Evolutionary conservation across 2,888 invertebrate species (phyloP), one percentile per base, ranked within the genome.

Genomic region (Aporophyla nigra): DNA sequence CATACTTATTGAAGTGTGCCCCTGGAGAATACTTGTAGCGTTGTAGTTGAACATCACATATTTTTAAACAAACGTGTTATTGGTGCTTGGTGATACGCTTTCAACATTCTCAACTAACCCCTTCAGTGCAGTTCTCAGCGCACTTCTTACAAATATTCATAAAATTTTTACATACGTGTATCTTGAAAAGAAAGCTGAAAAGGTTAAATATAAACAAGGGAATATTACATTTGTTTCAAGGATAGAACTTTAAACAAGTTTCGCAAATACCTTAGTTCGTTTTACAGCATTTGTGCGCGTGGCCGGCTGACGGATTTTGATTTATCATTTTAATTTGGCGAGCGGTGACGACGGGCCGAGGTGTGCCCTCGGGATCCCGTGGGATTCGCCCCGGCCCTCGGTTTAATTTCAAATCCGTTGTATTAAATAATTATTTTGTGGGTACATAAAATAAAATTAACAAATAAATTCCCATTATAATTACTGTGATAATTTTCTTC

Each of bases 261-360:
- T 83, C 65, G 74, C 83, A 84, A 88, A 86, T 87, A 74, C 85
- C 84, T 88, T 84, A 76, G 87, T 88, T 87, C 87, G 87, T 86
- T 89, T 87, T 87, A 88, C 78, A 87, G 76, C 81, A 85, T 83
- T 88, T 86, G 85, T 87, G 88, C 86, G 87, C 85, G 75, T 89
- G 90, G 87, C 88, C 87, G 91, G 88, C 92, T 93, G 95, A 93
- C 93, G 93, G 93, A 93, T 95, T 95, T 94, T 96, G 96, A 96
- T 96, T 95, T 96, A 96, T 96, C 94, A 95, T 96, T 96, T 95
- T 95, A 95, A 96, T 96, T 96, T 95, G 93, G 94, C 91, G 90
- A 92, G 91, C 93, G 91, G 93, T 92, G 94, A 93, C 93, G 94
- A 93, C 93, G 91, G 93, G 80, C 87, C 90, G 92, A 91, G 93